Evolutionary conservation across 2,888 invertebrate genomes (phyloP).

Genomic region (Willowsia nigromaculata): DNA sequence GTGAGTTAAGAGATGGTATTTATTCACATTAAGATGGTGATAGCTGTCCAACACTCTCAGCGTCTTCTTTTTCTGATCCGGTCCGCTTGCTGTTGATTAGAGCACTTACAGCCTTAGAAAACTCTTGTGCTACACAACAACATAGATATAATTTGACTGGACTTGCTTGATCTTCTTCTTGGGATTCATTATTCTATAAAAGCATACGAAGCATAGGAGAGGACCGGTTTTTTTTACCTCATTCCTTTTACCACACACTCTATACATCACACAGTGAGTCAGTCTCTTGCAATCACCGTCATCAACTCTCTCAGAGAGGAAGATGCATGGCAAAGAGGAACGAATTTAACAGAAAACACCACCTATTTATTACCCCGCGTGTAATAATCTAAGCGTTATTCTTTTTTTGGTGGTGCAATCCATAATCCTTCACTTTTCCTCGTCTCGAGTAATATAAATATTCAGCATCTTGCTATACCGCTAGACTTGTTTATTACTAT

Average conservation of each 20-base stretch:
- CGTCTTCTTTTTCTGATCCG: slow-evolving; percentile 51
- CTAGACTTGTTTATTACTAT: neutral
- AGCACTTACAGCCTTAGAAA: slow-evolving; percentile 36
- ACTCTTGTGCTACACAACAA: too few relatives aligned
- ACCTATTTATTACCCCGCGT: slow-evolving; percentile 56
- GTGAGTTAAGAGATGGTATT: slow-evolving; percentile 64
- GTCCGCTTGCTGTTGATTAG: slow-evolving; percentile 67
- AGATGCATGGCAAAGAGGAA: slow-evolving; percentile 59
- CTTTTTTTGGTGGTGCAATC: slow-evolving; percentile 48
- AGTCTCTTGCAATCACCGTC: slow-evolving; percentile 12
- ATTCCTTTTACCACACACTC: slow-evolving; percentile 44
- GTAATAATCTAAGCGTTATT: slow-evolving; percentile 54
- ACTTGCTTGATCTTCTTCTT: slow-evolving; percentile 47
- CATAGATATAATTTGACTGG: slow-evolving; percentile 65
- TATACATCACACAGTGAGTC: slow-evolving; percentile 56
- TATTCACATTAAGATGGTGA: slow-evolving; percentile 68
- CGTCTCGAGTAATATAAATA: neutral
- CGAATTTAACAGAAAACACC: slow-evolving; percentile 60
- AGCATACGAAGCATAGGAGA: neutral
- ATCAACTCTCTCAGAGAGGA: slow-evolving; percentile 8
- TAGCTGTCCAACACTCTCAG: slow-evolving; percentile 63
- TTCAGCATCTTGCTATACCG: neutral
- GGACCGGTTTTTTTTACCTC: slow-evolving; percentile 68
- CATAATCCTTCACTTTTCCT: slow-evolving; percentile 27
- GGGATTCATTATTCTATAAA: neutral